Percentiles rank a stretch among this genome's conserved stretches.
phyloP scores from a whole-genome alignment of 2,888 invertebrate genomes.

The Parnassius glacialis region DNA sequence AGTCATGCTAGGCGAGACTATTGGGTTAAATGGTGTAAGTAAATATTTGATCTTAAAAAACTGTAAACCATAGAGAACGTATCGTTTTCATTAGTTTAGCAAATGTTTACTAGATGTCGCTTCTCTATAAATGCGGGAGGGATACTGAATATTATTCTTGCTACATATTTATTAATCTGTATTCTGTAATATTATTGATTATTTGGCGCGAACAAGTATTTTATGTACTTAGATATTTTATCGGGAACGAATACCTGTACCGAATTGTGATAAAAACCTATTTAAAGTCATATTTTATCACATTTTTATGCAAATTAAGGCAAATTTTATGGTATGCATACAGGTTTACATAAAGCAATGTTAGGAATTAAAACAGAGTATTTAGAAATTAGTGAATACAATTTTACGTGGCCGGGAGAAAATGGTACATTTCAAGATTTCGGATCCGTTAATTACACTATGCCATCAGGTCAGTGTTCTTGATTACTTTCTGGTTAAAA shows the following conservation, averaged over 20 bases:
- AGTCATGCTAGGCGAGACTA: no score
- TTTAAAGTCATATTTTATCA: no score
- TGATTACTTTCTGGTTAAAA: not conserved
- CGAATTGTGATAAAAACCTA: no score
- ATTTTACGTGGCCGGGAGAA: slow-evolving; percentile 76
- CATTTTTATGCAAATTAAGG: no score
- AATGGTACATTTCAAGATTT: slow-evolving; percentile 71
- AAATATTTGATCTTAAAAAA: not conserved
- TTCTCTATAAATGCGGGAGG: slow-evolving; percentile 2
- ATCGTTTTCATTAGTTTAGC: not conserved
- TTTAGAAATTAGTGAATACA: slow-evolving; percentile 69
- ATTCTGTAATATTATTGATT: slow-evolving; percentile 9
- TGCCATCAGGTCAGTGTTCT: slow-evolving; percentile 61
- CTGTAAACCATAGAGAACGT: slow-evolving; percentile 4
- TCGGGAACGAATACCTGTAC: no score
- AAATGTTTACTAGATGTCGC: slow-evolving; percentile 10
- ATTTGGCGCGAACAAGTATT: slow-evolving; percentile 15
- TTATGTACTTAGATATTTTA: slow-evolving; percentile 8
- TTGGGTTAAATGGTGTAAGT: not conserved
- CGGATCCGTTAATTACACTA: slow-evolving; percentile 69
- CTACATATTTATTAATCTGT: no score
- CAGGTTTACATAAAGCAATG: slow-evolving; percentile 46
- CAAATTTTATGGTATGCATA: slow-evolving; percentile 18
- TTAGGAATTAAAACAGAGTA: slow-evolving; percentile 59
- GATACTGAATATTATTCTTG: no score